Percentiles rank a stretch among this genome's conserved stretches.
These are phyloP conservation scores for Platygyra sinensis DNA, from an alignment of 64 coral and sea anemone genomes.

Conservation along the genomic window DNA sequence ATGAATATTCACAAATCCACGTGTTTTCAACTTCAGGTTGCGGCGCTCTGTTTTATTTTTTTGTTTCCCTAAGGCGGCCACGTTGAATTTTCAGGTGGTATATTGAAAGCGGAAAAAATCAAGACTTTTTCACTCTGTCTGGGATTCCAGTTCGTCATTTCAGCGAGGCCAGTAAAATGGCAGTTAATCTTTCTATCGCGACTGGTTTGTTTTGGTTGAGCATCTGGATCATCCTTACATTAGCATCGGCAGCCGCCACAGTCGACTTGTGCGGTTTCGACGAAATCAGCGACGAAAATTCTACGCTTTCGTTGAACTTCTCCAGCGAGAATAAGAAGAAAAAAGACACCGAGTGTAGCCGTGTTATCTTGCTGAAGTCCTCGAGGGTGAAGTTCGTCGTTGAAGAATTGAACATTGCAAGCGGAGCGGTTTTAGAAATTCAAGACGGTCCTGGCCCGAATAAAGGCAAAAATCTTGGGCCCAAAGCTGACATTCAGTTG, in stretches of 20 bases:
- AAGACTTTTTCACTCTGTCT: not conserved
- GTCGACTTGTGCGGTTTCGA: constrained; percentile 17
- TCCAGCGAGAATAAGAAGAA: not conserved
- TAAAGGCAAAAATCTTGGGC: not conserved
- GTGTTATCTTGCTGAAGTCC: not conserved
- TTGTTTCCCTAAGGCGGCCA: not conserved
- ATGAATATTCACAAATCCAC: constrained; percentile 41
- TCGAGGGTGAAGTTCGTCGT: constrained; percentile 11
- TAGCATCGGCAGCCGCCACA: not conserved
- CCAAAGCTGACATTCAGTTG: not conserved
- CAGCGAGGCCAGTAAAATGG: not conserved
- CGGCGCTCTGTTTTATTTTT: not conserved
- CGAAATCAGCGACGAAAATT: constrained; percentile 6
- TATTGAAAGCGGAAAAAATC: not conserved
- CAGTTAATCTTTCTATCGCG: not conserved
- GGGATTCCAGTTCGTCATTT: not conserved
- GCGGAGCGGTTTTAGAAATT: constrained; percentile 28
- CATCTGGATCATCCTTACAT: not conserved
- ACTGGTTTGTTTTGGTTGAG: constrained; percentile 21
- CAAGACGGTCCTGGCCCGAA: not conserved
- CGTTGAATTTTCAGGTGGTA: not conserved
- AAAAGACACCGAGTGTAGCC: constrained; percentile 15
- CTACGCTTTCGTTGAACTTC: constrained; percentile 30
- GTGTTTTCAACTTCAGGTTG: not conserved
- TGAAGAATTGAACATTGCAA: constrained; percentile 10